A percentile compares a stretch with the other conserved stretches of the same genome.
These are phyloP conservation scores for Hymenopus coronatus DNA, from an alignment of 2,888 invertebrate species.

Conservation along the genomic window DNA sequence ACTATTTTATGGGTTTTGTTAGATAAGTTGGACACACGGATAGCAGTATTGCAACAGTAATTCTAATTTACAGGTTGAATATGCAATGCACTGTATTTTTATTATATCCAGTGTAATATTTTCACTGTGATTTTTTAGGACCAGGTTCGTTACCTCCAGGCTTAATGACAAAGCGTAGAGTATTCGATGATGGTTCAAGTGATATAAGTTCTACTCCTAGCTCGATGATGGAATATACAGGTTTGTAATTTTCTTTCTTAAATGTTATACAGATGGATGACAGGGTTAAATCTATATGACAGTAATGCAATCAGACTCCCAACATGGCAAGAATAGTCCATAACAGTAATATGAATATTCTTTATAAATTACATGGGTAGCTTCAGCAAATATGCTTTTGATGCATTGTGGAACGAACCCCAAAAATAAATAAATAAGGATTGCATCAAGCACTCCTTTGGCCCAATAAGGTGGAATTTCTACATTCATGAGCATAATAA, in stretches of 20 bases:
- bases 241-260: slow-evolving; percentile 45
- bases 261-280: background rate
- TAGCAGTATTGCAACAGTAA: background rate
- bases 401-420: no score
- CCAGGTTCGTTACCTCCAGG: slow-evolving; percentile 77
- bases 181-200: slow-evolving; percentile 75
- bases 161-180: slow-evolving; percentile 67
- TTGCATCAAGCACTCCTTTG: no score
- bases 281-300: no score
- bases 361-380: no score
- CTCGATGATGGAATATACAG: slow-evolving; percentile 84
- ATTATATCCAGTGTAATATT: background rate
- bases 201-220: slow-evolving; percentile 81
- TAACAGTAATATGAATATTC: no score
- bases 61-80: background rate
- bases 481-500: no score
- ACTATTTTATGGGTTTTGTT: background rate
- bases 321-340: no score
- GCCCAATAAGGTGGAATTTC: no score
- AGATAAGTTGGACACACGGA: no score
- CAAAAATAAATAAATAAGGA: no score
- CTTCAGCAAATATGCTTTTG: no score
- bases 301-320: no score
- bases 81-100: background rate
- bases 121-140: slow-evolving; percentile 44